phyloP scores from a whole-genome alignment of 2,113 vertebrate genomes.

The Junco hyemalis region DNA sequence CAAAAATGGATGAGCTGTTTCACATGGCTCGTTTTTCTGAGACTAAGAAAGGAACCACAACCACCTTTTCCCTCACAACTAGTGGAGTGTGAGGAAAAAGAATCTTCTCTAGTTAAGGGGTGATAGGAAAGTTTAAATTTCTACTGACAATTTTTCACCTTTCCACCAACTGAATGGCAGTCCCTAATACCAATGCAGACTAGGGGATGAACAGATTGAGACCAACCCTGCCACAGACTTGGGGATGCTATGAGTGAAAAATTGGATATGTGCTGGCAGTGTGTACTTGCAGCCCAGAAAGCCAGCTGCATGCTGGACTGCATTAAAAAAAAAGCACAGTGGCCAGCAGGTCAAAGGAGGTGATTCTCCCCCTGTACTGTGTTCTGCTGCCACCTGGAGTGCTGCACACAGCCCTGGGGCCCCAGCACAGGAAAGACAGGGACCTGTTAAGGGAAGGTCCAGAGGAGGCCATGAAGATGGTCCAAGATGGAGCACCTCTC shows the following conservation, averaged over 20 bases:
- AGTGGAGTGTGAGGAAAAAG: not conserved
- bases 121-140: not conserved
- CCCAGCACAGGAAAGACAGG: not conserved
- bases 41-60: not conserved
- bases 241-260: not conserved
- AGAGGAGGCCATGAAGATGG: not conserved
- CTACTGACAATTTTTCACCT: not conserved
- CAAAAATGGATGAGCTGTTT: not conserved
- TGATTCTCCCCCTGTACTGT: not conserved
- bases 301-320: rapidly evolving
- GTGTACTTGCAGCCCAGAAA: not conserved
- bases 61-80: not conserved
- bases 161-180: not conserved
- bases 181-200: not conserved
- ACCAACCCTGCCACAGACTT: not conserved
- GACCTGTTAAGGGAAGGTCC: not conserved
- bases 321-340: rapidly evolving
- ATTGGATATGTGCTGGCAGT: rapidly evolving
- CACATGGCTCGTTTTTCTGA: not conserved
- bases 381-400: not conserved
- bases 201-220: not conserved
- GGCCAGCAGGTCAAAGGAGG: not conserved
- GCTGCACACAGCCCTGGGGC: not conserved
- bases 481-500: not conserved
- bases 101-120: not conserved